These are phyloP conservation scores for Drosophila parvula DNA, from an alignment of 1,140 invertebrate species.

Conservation along the genomic window DNA sequence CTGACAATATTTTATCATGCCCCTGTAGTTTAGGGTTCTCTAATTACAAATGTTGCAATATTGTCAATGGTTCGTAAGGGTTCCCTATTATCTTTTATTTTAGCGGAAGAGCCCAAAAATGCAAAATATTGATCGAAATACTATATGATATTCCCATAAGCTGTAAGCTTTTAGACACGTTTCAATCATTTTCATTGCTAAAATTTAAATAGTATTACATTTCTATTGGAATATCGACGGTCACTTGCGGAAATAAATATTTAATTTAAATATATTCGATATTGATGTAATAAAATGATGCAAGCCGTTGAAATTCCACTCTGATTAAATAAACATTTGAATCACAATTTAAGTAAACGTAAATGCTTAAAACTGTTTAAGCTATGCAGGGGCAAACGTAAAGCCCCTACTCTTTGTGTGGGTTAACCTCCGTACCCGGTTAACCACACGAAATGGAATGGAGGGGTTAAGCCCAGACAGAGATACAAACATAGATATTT, in stretches of 20 bases:
- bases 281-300: neutral
- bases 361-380: constrained; percentile 11
- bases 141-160: neutral
- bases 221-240: neutral
- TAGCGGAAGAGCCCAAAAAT: neutral
- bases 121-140: neutral
- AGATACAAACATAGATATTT: constrained; percentile 41
- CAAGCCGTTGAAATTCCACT: constrained; percentile 2
- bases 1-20: constrained; percentile 15
- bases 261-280: constrained; percentile 2
- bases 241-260: constrained; percentile 5
- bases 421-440: constrained; percentile 10
- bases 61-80: neutral
- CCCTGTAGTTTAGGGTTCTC: neutral
- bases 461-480: constrained; percentile 8
- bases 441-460: constrained; percentile 30
- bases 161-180: too few species aligned
- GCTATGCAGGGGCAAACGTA: neutral
- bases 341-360: constrained; percentile 8
- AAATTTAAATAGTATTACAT: neutral
- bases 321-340: constrained; percentile 6
- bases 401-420: neutral
- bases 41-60: constrained; percentile 4
- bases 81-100: neutral
- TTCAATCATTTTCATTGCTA: too few species aligned